Percentiles rank a stretch among this genome's conserved stretches.
Conservation (phyloP, 2,888 invertebrate genomes). For the Coenonympha arcania region DNA sequence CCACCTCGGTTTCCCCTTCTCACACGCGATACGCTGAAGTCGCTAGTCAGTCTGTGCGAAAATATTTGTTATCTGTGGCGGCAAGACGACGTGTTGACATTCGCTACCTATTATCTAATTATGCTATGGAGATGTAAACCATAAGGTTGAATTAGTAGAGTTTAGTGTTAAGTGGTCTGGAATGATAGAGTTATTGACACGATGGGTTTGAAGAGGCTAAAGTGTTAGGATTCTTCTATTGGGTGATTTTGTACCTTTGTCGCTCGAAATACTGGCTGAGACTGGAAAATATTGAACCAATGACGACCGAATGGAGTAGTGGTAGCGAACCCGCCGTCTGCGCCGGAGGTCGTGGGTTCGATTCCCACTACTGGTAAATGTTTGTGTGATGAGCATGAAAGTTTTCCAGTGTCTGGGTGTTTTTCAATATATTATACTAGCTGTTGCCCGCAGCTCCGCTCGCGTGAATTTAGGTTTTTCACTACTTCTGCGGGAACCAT, state of each 20-base stretch:
- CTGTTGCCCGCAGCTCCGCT: too few relatives aligned
- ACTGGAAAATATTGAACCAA: neutral
- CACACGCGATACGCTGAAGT: constrained; percentile 14
- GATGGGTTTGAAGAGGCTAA: constrained; percentile 1
- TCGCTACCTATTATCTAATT: constrained; percentile 3
- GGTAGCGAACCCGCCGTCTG: too few relatives aligned
- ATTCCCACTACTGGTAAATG: too few relatives aligned
- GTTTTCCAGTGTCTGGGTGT: too few relatives aligned
- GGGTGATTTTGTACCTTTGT: neutral
- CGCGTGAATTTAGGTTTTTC: too few relatives aligned
- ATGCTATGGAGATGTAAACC: neutral
- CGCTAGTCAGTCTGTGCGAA: constrained; percentile 11
- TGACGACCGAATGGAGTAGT: too few relatives aligned
- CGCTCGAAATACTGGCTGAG: neutral
- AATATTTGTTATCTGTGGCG: constrained; percentile 23
- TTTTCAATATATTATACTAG: too few relatives aligned
- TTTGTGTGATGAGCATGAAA: too few relatives aligned
- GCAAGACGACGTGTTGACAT: constrained; percentile 20
- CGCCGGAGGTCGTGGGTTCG: too few relatives aligned
- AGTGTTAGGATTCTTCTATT: neutral
- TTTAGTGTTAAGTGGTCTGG: neutral
- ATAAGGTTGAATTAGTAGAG: neutral
- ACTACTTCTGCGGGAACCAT: too few relatives aligned
- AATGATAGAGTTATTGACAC: neutral
- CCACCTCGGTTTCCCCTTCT: constrained; percentile 14